Conservation (phyloP, 2,797 vertebrate species). For the Cetoscarus ocellatus region DNA sequence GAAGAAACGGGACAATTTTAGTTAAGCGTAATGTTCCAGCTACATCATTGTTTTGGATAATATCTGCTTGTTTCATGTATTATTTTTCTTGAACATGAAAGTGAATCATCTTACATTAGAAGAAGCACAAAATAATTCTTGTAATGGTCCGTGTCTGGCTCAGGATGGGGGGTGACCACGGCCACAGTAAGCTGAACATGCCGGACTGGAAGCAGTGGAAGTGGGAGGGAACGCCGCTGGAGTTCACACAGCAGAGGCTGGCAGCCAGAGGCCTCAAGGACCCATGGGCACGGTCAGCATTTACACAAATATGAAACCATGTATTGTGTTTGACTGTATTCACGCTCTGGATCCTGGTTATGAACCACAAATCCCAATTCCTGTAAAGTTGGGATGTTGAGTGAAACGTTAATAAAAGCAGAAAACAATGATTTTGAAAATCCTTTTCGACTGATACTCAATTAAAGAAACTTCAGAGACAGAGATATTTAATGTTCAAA, state of each 20-base stretch:
- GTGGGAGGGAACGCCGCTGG: conserved; percentile 90
- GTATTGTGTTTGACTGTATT: too few species aligned
- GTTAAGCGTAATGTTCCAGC: too few species aligned
- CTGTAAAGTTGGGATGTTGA: too few species aligned
- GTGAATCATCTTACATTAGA: not conserved
- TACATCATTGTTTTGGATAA: too few species aligned
- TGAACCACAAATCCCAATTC: too few species aligned
- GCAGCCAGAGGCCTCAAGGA: conserved; percentile 89
- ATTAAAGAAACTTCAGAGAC: too few species aligned
- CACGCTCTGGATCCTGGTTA: too few species aligned
- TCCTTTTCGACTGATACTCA: too few species aligned
- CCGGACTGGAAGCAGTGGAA: conserved; percentile 93
- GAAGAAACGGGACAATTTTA: too few species aligned
- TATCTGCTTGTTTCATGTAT: not conserved
- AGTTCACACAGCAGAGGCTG: conserved; percentile 88
- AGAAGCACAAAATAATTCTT: not conserved
- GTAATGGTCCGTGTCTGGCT: not conserved
- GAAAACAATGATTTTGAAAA: too few species aligned
- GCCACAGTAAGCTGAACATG: conserved; percentile 86
- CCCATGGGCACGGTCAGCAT: conserved; percentile 91
- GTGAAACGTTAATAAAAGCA: too few species aligned
- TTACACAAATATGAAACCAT: not conserved
- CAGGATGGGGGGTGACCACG: conserved; percentile 86
- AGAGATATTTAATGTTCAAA: too few species aligned
- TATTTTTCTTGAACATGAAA: not conserved